These are phyloP conservation scores for Coregonus clupeaformis DNA, from an alignment of 2,113 vertebrate species.

Conservation along the genomic window DNA sequence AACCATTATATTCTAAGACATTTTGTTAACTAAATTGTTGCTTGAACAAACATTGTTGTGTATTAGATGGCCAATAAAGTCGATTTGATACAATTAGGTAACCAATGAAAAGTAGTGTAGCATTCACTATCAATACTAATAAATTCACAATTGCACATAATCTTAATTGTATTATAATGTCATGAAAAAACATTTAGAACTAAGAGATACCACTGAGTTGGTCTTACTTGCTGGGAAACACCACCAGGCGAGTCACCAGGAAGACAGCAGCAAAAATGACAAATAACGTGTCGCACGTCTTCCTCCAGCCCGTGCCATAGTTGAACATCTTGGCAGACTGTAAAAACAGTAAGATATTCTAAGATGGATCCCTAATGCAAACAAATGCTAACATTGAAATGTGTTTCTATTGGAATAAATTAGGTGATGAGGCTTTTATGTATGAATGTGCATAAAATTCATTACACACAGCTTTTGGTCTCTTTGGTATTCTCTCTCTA, in stretches of 20 bases:
- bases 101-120: neutral
- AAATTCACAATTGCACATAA: no score
- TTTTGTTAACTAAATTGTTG: no score
- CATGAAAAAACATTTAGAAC: neutral
- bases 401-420: no score
- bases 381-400: no score
- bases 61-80: neutral
- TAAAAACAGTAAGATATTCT: constrained; percentile 8
- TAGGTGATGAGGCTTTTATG: no score
- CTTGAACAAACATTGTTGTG: neutral
- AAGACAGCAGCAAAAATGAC: constrained; percentile 81
- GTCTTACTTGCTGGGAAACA: constrained; percentile 85
- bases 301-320: constrained; percentile 83
- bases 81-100: neutral
- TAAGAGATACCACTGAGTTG: neutral
- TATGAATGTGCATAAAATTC: no score
- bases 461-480: no score
- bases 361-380: no score
- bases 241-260: constrained; percentile 77
- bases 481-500: no score
- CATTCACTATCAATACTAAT: neutral
- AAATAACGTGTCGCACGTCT: constrained; percentile 77
- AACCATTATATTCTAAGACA: neutral
- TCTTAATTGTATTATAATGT: neutral
- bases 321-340: constrained; percentile 88